phyloP scores from a whole-genome alignment of 2,888 invertebrate genomes.

The Callyntrura guangdongensis region DNA sequence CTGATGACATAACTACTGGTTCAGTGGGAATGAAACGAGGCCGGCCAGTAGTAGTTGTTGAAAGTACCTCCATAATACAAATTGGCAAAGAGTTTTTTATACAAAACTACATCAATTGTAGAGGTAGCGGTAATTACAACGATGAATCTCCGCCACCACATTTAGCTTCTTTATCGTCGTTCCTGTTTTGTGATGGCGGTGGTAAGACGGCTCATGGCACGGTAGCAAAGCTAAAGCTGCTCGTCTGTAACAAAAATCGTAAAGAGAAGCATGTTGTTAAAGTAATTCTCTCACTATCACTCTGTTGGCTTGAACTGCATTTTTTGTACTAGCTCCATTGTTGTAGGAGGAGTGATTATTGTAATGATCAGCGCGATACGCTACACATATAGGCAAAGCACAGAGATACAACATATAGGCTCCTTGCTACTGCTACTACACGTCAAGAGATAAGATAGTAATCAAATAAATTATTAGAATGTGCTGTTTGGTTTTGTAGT shows the following conservation, averaged over 20 bases:
- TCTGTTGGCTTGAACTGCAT: background rate
- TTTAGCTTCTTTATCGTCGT: slow-evolving; percentile 35
- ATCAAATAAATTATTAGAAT: background rate
- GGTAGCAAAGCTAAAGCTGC: slow-evolving; percentile 41
- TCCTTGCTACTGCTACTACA: background rate
- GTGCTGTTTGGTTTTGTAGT: background rate
- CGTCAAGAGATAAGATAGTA: background rate
- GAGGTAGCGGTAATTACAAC: slow-evolving; percentile 45
- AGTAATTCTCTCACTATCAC: slow-evolving; percentile 34
- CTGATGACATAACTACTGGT: slow-evolving; percentile 71
- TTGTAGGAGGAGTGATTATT: slow-evolving; percentile 48
- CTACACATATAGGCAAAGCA: background rate
- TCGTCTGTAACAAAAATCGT: slow-evolving; percentile 65
- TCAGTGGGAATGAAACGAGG: slow-evolving; percentile 79
- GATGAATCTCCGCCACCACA: slow-evolving; percentile 44
- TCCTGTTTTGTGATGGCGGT: slow-evolving; percentile 1
- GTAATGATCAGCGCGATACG: slow-evolving; percentile 31
- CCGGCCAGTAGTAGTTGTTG: slow-evolving; percentile 74
- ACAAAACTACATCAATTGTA: slow-evolving; percentile 27
- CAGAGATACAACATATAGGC: background rate
- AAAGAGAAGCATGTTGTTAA: slow-evolving; percentile 65
- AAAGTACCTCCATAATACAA: slow-evolving; percentile 75
- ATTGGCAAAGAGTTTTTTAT: slow-evolving; percentile 9
- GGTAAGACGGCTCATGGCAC: slow-evolving; percentile 33
- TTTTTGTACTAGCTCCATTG: background rate